phyloP scores from a whole-genome alignment of 2,113 vertebrate species.

The Menidia beryllina region DNA sequence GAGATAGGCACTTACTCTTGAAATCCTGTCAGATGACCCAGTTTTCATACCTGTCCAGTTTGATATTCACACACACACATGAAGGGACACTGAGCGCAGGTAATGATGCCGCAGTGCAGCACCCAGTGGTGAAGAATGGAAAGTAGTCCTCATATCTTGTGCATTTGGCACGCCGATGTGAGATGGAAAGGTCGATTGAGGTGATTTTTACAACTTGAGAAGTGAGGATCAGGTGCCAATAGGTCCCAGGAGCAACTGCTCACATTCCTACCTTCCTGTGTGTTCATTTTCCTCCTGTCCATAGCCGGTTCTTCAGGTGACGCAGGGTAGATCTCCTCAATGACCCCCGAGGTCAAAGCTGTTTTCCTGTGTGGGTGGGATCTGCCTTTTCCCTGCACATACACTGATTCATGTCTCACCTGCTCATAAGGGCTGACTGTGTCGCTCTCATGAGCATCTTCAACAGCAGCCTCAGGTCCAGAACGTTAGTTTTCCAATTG shows the following conservation, averaged over 20 bases:
- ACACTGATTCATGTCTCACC: background rate
- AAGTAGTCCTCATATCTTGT: background rate
- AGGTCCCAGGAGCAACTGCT: background rate
- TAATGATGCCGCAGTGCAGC: conserved; percentile 55
- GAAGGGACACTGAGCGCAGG: conserved; percentile 26
- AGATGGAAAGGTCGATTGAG: background rate
- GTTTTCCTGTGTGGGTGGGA: conserved; percentile 43
- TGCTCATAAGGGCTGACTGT: conserved; percentile 3
- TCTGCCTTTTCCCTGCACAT: conserved; percentile 13
- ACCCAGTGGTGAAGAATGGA: background rate
- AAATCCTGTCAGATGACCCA: conserved; percentile 47
- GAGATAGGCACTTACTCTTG: conserved; percentile 14
- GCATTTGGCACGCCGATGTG: conserved; percentile 20
- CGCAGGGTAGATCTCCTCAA: conserved; percentile 24
- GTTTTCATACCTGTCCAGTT: conserved; percentile 49
- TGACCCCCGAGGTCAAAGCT: conserved; percentile 36
- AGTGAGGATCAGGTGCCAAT: conserved; percentile 30
- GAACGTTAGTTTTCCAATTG: background rate
- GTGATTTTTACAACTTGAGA: conserved; percentile 23
- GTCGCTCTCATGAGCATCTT: too few species aligned
- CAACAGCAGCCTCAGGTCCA: background rate
- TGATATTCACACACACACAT: background rate
- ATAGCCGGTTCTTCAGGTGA: conserved; percentile 33
- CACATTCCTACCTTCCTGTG: background rate
- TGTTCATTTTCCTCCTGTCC: conserved; percentile 8